These are phyloP conservation scores for Monochamus alternatus DNA, from an alignment of 2,888 invertebrate species.

Conservation along the genomic window DNA sequence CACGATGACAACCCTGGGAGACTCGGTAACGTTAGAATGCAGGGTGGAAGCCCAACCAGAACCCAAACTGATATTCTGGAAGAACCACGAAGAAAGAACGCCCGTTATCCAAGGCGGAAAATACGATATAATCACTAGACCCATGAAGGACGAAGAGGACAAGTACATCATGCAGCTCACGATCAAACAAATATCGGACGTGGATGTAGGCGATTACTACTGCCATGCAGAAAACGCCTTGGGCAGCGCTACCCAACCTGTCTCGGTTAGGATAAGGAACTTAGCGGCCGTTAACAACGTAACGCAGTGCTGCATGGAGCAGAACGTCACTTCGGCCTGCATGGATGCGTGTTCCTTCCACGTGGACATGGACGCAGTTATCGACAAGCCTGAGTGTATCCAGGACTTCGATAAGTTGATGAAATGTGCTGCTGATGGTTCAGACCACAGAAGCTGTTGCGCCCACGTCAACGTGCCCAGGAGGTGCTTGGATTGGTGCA, in stretches of 20 bases:
- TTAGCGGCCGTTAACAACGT: conserved; percentile 75
- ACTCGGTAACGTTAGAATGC: conserved; percentile 84
- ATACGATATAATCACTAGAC: conserved; percentile 77
- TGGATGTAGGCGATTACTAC: conserved; percentile 82
- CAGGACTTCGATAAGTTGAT: conserved; percentile 89
- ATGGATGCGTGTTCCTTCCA: conserved; percentile 90
- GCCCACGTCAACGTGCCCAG: conserved; percentile 85
- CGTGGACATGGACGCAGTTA: conserved; percentile 86
- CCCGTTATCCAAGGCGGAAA: conserved; percentile 86
- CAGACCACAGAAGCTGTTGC: conserved; percentile 89
- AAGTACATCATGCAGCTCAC: conserved; percentile 83
- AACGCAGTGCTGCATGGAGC: conserved; percentile 85
- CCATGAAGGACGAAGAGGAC: conserved; percentile 78
- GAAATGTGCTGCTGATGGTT: conserved; percentile 88
- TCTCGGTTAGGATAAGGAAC: conserved; percentile 81
- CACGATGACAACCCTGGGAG: conserved; percentile 84
- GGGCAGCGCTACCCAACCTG: conserved; percentile 81
- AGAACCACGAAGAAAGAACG: conserved; percentile 81
- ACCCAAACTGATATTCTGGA: conserved; percentile 88
- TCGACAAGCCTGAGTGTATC: conserved; percentile 86
- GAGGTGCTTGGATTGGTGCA: conserved; percentile 88
- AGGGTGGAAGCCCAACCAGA: conserved; percentile 85
- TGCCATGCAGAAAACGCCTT: conserved; percentile 90
- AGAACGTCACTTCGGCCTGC: conserved; percentile 85
- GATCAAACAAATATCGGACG: conserved; percentile 80